These are phyloP conservation scores for Scomber scombrus DNA, from an alignment of 2,113 vertebrate genomes.

Conservation along the genomic window DNA sequence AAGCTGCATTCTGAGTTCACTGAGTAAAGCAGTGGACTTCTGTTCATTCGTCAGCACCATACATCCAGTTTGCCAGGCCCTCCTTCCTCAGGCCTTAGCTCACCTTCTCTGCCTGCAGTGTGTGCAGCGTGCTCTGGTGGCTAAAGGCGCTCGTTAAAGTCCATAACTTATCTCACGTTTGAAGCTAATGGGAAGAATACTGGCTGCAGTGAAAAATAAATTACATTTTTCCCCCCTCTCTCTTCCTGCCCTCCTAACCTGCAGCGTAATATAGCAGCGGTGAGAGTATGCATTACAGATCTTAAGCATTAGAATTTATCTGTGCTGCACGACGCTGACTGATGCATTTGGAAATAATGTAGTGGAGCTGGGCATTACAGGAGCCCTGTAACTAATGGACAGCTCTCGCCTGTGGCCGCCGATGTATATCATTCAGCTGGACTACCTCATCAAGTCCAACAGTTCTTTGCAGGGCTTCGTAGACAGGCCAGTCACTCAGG, in stretches of 20 bases:
- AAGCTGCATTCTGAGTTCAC: constrained; percentile 39
- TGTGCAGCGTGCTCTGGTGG: constrained; percentile 83
- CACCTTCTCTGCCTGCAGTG: constrained; percentile 61
- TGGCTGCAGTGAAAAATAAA: constrained; percentile 88
- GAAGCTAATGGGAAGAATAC: constrained; percentile 90
- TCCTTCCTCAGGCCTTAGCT: constrained; percentile 17
- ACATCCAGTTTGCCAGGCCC: constrained; percentile 40
- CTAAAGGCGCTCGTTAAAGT: constrained; percentile 87
- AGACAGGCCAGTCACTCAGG: constrained; percentile 55
- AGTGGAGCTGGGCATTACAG: constrained; percentile 93
- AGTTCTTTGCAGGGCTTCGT: constrained; percentile 71
- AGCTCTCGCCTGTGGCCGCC: constrained; percentile 91
- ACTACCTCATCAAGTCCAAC: constrained; percentile 87
- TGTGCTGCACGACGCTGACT: constrained; percentile 90
- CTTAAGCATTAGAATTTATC: constrained; percentile 94
- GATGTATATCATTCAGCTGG: constrained; percentile 94
- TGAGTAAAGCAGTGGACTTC: constrained; percentile 13
- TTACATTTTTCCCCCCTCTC: constrained; percentile 79
- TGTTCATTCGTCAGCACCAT: constrained; percentile 50
- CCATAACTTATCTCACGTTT: constrained; percentile 88
- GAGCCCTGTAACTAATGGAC: constrained; percentile 93
- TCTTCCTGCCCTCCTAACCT: constrained; percentile 91
- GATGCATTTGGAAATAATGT: constrained; percentile 99
- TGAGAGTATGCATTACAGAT: constrained; percentile 93
- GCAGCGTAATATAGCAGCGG: constrained; percentile 93